Evolutionary conservation across 2,888 invertebrate genomes (phyloP), one percentile per base, ranked within the genome.

Genomic region (Trimorus sp.): DNA sequence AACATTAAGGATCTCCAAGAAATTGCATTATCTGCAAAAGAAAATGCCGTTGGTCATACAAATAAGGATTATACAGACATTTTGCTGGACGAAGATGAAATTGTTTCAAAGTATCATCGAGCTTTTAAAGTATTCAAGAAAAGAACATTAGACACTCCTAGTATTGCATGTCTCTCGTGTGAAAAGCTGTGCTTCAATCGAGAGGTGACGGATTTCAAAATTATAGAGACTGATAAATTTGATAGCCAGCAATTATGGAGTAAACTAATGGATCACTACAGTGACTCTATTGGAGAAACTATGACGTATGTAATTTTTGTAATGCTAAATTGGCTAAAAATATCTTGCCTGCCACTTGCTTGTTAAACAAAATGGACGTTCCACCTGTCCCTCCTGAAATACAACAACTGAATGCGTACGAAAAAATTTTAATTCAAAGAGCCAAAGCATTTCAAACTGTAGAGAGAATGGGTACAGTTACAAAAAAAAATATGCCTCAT

Each of bases 1-100:
- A 37, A 76, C 63, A 42, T 80, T 48, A n/a, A 62, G 12, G 11
- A 59, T 40, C 36, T 81, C 7, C 37, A 15, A 54, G 14, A 71
- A 12, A 71, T 76, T 26, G 48, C 66, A 11, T 45, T n/a, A 37
- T 7, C 37, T n/a, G 51, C 56, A 9, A 59, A 48, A 59, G 16
- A 49, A 54, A 60, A 45, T 16, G 9, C n/a, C 26, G 26, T 26
- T 26, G 4, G 4, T 26, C 26, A 26, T n/a, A 26, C 26, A 26
- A 26, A 26, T 4, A n/a, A n/a, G 26, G 4, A 26, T 26, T 4
- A 26, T 26, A 4, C 51, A 15, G 0, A 15, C 16, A 6, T 14
- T 11, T 42, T 36, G 11, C 36, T 74, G n/a, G n/a, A 14, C 15
- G 40, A 40, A 40, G 40, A 40, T 40, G 40, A 40, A 9, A 40